Evolutionary conservation across 92 coral and sea anemone species (phyloP).

Genomic region (Epizoanthus ramosus): DNA sequence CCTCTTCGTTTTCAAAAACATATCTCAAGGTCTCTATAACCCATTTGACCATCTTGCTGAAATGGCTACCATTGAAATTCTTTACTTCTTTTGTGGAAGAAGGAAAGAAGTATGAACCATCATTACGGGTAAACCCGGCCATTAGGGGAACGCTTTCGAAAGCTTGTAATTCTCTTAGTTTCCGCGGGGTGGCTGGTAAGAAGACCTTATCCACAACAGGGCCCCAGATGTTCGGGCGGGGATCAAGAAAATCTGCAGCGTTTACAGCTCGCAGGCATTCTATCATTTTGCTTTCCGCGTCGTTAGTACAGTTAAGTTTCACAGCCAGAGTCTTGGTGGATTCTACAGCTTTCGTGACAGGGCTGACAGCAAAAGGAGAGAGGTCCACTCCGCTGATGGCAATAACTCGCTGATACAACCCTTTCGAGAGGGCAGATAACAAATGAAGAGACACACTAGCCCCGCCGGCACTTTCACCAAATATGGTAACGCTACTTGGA

Average conservation of each 20-base stretch:
- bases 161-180: conserved; percentile 55
- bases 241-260: conserved; percentile 18
- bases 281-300: conserved; percentile 38
- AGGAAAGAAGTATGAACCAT: conserved; percentile 49
- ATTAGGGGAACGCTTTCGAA: conserved; percentile 64
- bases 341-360: conserved; percentile 57
- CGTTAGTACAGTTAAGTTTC: conserved; percentile 63
- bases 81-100: neutral
- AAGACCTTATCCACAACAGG: conserved; percentile 72
- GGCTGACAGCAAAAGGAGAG: conserved; percentile 83
- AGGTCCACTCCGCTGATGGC: conserved; percentile 86
- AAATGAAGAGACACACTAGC: conserved; percentile 93
- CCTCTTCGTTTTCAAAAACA: neutral
- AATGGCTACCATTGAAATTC: neutral
- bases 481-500: conserved; percentile 74
- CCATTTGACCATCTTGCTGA: neutral
- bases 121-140: conserved; percentile 76
- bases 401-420: conserved; percentile 85
- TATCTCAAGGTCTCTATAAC: neutral
- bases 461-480: conserved; percentile 96
- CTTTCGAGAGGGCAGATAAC: conserved; percentile 69
- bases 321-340: conserved; percentile 49
- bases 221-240: conserved; percentile 29
- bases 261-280: conserved; percentile 66
- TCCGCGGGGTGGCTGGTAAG: conserved; percentile 67